These are phyloP conservation scores for Shargacucullia verbasci DNA, from an alignment of 2,888 invertebrate species.

Conservation along the genomic window DNA sequence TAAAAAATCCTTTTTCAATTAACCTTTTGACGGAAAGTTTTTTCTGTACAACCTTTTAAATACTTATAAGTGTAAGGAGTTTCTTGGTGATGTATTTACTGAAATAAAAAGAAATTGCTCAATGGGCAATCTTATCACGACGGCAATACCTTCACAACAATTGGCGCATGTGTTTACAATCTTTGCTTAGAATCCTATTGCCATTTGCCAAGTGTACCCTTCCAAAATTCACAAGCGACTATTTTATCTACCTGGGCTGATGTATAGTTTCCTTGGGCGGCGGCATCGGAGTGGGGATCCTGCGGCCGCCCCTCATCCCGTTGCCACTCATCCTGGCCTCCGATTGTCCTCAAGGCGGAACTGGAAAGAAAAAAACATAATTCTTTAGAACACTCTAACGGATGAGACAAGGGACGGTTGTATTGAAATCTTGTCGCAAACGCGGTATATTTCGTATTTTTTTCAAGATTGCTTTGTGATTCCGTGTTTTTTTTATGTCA, in stretches of 20 bases:
- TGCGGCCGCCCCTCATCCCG: slow-evolving; percentile 76
- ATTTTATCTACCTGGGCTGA: slow-evolving; percentile 62
- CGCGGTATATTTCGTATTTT: slow-evolving; percentile 34
- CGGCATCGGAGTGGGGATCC: slow-evolving; percentile 85
- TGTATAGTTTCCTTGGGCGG: slow-evolving; percentile 71
- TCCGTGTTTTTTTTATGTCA: slow-evolving; percentile 44
- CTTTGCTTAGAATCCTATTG: no score
- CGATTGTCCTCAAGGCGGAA: slow-evolving; percentile 65
- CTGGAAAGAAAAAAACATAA: slow-evolving; percentile 64
- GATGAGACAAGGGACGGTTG: slow-evolving; percentile 65
- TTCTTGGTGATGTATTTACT: no score
- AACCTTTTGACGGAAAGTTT: no score
- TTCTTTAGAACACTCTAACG: slow-evolving; percentile 65
- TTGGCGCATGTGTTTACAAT: no score
- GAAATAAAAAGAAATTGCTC: no score
- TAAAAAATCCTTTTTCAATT: no score
- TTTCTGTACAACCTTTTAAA: no score
- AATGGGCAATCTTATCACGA: no score
- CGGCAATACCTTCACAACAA: no score
- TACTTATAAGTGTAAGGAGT: no score
- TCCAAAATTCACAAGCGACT: slow-evolving; percentile 12
- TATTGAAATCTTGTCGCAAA: slow-evolving; percentile 46
- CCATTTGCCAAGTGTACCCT: no score
- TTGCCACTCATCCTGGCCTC: slow-evolving; percentile 73
- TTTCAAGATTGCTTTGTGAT: slow-evolving; percentile 37